Percentiles rank a stretch among this genome's conserved stretches.
These are phyloP conservation scores for Eublepharis macularius DNA, from an alignment of 2,113 vertebrate species.

Conservation along the genomic window DNA sequence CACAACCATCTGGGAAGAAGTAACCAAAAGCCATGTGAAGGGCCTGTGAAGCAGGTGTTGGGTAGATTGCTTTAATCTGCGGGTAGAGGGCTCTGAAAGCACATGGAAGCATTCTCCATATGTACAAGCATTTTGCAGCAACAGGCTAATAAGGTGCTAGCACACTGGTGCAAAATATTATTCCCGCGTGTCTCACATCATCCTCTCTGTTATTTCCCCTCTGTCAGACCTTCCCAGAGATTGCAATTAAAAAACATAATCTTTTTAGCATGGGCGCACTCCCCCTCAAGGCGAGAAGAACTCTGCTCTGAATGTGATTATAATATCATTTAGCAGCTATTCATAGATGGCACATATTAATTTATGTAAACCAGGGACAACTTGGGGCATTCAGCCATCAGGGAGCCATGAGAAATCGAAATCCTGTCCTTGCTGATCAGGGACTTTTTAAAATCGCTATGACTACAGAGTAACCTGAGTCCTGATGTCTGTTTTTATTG, in stretches of 20 bases:
- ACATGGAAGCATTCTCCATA: background rate
- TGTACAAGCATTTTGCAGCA: constrained; percentile 58
- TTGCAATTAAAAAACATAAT: constrained; percentile 75
- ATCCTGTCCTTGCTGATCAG: constrained; percentile 41
- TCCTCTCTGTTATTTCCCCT: constrained; percentile 52
- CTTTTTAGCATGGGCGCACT: constrained; percentile 70
- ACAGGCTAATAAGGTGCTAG: constrained; percentile 51
- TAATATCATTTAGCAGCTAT: constrained; percentile 71
- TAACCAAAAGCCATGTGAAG: constrained; percentile 56
- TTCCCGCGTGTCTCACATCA: constrained; percentile 53
- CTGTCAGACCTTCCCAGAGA: constrained; percentile 64
- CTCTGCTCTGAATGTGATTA: constrained; percentile 60
- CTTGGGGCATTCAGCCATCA: constrained; percentile 51
- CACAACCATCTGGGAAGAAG: background rate
- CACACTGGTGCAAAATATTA: constrained; percentile 57
- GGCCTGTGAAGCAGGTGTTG: constrained; percentile 59
- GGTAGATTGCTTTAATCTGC: constrained; percentile 48
- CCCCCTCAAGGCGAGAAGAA: constrained; percentile 64
- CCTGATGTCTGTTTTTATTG: constrained; percentile 31
- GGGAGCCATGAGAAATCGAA: constrained; percentile 36
- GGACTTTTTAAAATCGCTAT: constrained; percentile 30
- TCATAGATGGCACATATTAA: constrained; percentile 66
- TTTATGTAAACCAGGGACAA: constrained; percentile 71
- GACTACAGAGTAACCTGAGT: constrained; percentile 54
- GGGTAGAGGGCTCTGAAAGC: background rate